Conservation (phyloP, 2,113 vertebrate species). For the Cricetomys ansorgei region DNA sequence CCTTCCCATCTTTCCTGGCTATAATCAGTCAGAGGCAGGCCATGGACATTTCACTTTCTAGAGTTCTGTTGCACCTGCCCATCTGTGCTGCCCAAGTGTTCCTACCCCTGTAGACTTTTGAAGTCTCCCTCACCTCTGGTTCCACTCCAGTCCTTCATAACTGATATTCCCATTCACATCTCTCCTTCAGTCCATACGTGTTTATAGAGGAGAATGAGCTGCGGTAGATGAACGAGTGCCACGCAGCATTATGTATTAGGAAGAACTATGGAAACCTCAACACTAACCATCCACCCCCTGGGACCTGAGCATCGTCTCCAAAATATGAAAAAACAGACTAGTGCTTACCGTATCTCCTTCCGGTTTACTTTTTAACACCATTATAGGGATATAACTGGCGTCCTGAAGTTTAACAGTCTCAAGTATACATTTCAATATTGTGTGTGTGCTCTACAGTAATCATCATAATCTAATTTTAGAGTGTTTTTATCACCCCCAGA, state of each 20-base stretch:
- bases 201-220: not conserved
- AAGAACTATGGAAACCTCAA: not conserved
- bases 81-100: not conserved
- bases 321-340: not conserved
- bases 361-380: not conserved
- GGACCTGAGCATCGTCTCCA: not conserved
- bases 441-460: not conserved
- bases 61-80: not conserved
- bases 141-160: not conserved
- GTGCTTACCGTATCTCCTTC: slow-evolving; percentile 12
- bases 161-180: not conserved
- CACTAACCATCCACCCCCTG: not conserved
- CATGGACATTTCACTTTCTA: not conserved
- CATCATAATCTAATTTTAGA: slow-evolving; percentile 25
- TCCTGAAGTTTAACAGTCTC: slow-evolving; percentile 15
- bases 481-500: not conserved
- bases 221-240: not conserved
- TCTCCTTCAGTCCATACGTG: not conserved
- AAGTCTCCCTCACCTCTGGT: not conserved
- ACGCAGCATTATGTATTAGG: not conserved
- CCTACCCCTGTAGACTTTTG: not conserved
- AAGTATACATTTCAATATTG: not conserved
- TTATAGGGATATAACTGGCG: slow-evolving; percentile 21
- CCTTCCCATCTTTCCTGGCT: not conserved
- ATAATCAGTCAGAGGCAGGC: not conserved